A percentile compares a stretch with the other conserved stretches of the same genome.
phyloP scores from a whole-genome alignment of 2,113 vertebrate genomes.

The Tachysurus fulvidraco region DNA sequence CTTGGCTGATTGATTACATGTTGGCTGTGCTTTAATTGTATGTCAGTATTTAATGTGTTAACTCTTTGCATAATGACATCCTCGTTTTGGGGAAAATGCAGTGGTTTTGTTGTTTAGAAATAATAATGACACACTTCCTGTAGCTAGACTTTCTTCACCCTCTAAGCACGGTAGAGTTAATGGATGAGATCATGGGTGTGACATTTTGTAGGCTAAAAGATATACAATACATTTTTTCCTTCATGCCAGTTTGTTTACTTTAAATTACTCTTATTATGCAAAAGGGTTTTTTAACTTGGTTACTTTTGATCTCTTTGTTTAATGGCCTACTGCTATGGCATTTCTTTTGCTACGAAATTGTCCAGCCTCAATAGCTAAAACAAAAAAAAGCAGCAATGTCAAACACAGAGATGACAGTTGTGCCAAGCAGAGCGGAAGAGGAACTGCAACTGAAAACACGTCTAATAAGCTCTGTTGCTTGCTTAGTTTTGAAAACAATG shows the following conservation, averaged over 20 bases:
- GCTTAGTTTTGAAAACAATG: not conserved
- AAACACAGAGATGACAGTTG: conserved; percentile 23
- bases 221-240: not conserved
- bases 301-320: not conserved
- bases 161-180: not conserved
- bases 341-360: not conserved
- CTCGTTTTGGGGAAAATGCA: not conserved
- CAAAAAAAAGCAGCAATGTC: not conserved
- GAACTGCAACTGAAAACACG: conserved; percentile 27
- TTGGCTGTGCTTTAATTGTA: not conserved
- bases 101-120: not conserved
- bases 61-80: not conserved
- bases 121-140: not conserved
- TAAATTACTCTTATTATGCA: not conserved
- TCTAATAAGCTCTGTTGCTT: not conserved
- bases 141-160: not conserved
- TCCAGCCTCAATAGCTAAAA: not conserved
- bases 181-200: not conserved
- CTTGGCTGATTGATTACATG: not conserved
- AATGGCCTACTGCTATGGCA: not conserved
- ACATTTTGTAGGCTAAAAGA: not conserved
- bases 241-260: not conserved
- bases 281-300: not conserved
- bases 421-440: not conserved
- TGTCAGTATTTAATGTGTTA: not conserved